Evolutionary conservation across 2,113 vertebrate species (phyloP), one percentile per base, ranked within the genome.

Genomic region (Trichomycterus rosablanca): DNA sequence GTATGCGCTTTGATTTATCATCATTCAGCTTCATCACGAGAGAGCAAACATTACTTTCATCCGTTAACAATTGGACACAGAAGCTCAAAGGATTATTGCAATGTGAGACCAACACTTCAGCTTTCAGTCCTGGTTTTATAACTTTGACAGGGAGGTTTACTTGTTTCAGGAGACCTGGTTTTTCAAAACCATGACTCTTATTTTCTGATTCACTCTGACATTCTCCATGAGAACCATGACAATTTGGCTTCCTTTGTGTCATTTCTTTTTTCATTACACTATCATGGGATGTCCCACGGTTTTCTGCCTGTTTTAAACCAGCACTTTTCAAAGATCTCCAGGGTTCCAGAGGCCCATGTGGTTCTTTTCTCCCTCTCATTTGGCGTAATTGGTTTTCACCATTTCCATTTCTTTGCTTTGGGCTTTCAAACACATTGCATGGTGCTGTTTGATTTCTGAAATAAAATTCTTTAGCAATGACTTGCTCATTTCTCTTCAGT

Each of bases 21-120:
- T 74, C 55, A 28, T 96, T 97, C 63, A 97, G 80, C 45, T 81
- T 85, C 69, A 92, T 83, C 0, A 81, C 85, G 62, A 97, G 70
- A 2, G 57, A 75, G 23, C 81, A 77, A 28, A 97, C 81, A 23
- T 84, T 72, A 51, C 74, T 68, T 53, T 95, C 90, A 0, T 95
- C 88, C 15, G 83, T 77, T 23, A 75, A 73, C 6, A 91, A 66
- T 0, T 97, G 94, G 61, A 98, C 77, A 43, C 89, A 94, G 75
- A 98, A 95, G 68, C 92, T 92, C n/a, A 67, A 74, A 0, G 81
- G 84, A 55, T 83, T 80, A 66, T 91, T 89, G 66, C 82, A 81
- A 5, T 94, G 86, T 1, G 94, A 95, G 59, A 96, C 39, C 30
- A 89, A 96, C 0, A 92, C 89, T 22, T 79, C 83, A 2, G 74